Percentiles rank a stretch among this genome's conserved stretches.
phyloP scores from a whole-genome alignment of 2,113 vertebrate species.

The Eublepharis macularius region DNA sequence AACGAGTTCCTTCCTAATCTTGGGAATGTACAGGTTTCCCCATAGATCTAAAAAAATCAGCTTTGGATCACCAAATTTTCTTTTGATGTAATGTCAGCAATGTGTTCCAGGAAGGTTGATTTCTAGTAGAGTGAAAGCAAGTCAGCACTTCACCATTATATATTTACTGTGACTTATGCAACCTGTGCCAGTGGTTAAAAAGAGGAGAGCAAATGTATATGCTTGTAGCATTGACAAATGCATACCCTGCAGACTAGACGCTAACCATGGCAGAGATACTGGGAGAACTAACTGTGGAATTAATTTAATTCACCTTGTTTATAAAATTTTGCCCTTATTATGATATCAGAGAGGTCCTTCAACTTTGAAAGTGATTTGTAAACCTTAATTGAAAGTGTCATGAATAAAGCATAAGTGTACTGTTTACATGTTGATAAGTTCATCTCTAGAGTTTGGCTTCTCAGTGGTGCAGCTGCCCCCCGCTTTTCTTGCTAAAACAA shows the following conservation, averaged over 20 bases:
- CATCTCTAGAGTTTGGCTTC: neutral
- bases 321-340: neutral
- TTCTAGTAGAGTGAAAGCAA: neutral
- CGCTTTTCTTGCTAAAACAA: neutral
- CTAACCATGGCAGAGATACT: slow-evolving; percentile 1
- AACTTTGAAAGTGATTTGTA: neutral
- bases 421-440: neutral
- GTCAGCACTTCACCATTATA: neutral
- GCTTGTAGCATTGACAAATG: neutral
- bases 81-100: neutral
- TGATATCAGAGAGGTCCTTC: neutral
- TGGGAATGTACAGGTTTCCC: no score
- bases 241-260: fast-evolving
- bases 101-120: neutral
- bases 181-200: neutral
- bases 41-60: no score
- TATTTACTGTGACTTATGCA: slow-evolving; percentile 3
- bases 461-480: neutral
- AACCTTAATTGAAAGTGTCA: neutral
- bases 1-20: no score
- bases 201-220: fast-evolving
- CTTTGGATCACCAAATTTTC: no score
- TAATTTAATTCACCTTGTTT: neutral
- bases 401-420: neutral
- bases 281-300: neutral